Evolutionary conservation across 2,888 invertebrate genomes (phyloP), one percentile per base, ranked within the genome.

Genomic region (Hipparchia semele): DNA sequence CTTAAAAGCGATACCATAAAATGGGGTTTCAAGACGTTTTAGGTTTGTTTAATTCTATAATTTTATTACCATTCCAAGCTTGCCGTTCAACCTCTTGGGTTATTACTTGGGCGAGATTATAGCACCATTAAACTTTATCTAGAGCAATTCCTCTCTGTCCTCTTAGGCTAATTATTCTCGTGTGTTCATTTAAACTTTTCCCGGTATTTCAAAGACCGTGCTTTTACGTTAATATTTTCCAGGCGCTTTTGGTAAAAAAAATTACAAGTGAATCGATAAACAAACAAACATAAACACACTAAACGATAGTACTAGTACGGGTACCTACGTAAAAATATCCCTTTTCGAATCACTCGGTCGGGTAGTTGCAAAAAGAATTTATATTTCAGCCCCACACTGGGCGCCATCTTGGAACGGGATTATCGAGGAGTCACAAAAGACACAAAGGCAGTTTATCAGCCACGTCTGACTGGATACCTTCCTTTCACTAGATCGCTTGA

Each of bases 391-490:
- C 77, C 80, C 78, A 78, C 74, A 74, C 73, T 76, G 75, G 76
- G 75, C 74, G 80, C 82, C 82, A 86, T 88, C 89, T 33, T 65
- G 82, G 75, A 79, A 77, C 72, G 73, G 81, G 85, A 88, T 89
- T 89, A 91, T 90, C 88, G 83, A 82, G 79, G 80, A 84, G 84
- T 83, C 86, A 87, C 88, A 86, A 87, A 86, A 83, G 83, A 82
- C 83, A 87, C 89, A 88, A 90, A 89, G 90, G 83, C 85, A 86
- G 86, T 90, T 89, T 90, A 89, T 90, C 90, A 89, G 84, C 84
- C 83, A 84, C 85, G 85, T 86, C 84, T 86, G 82, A 84, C 85
- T 85, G 86, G 84, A 84, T 86, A 86, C 87, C 86, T 85, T 81
- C 79, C 79, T 80, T 81, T 84, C 82, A 80, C 81, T 83, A 87